Percentiles rank a stretch among this genome's conserved stretches.
Conservation (phyloP, 2,888 invertebrate species). For the Byasa hedistus region DNA sequence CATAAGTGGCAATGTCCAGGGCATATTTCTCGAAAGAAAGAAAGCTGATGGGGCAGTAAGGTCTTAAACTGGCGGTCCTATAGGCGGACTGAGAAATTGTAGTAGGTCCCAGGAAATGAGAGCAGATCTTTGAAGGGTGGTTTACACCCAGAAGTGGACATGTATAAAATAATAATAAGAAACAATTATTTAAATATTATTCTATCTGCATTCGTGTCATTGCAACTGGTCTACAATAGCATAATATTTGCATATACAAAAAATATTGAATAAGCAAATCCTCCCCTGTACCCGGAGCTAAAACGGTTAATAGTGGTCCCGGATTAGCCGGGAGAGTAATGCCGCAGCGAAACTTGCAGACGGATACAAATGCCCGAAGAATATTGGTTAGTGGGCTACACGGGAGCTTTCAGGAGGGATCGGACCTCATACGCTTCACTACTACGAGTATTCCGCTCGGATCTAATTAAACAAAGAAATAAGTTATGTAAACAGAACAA, state of each 20-base stretch:
- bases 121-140: no score
- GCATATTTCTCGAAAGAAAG: no score
- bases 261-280: slow-evolving; percentile 27
- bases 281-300: slow-evolving; percentile 35
- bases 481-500: no score
- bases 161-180: no score
- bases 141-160: no score
- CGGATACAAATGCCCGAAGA: slow-evolving; percentile 51
- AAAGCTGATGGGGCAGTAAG: no score
- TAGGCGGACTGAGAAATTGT: no score
- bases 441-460: neutral
- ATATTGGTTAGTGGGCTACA: slow-evolving; percentile 50
- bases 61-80: no score
- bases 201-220: neutral
- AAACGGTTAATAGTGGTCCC: slow-evolving; percentile 56
- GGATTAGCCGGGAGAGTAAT: slow-evolving; percentile 52
- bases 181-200: neutral
- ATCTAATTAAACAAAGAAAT: neutral
- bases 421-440: neutral
- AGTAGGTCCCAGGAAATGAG: no score
- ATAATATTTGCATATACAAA: neutral
- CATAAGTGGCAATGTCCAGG: no score
- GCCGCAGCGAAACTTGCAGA: slow-evolving; percentile 43
- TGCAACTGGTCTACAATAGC: neutral
- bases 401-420: slow-evolving; percentile 23